These are phyloP conservation scores for Tangara arthus DNA, from an alignment of 2,797 vertebrate species.

Conservation along the genomic window DNA sequence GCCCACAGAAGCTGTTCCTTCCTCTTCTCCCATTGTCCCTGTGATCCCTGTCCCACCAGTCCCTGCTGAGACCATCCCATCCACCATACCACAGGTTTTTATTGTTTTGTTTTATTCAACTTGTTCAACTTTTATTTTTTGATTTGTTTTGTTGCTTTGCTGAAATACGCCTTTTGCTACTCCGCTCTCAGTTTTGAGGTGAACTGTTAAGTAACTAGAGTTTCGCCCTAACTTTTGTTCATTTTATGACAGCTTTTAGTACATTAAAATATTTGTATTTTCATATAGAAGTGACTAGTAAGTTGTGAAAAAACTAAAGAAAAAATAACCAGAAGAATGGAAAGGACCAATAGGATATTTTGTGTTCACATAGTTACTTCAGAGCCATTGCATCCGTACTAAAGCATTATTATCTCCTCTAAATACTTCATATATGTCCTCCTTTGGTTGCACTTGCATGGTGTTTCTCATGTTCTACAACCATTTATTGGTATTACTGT, in stretches of 20 bases:
- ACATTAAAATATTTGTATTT: not conserved
- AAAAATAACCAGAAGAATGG: not conserved
- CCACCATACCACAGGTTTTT: slow-evolving; percentile 85
- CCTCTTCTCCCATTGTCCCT: slow-evolving; percentile 90
- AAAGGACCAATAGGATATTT: not conserved
- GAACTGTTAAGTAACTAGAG: not conserved
- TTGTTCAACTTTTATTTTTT: slow-evolving; percentile 18
- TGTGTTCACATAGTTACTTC: not conserved
- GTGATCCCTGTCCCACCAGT: slow-evolving; percentile 91
- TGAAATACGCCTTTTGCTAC: slow-evolving; percentile 36
- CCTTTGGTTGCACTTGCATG: fast-evolving
- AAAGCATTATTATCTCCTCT: not conserved
- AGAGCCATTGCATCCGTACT: not conserved
- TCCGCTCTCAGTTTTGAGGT: not conserved
- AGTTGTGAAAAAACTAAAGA: not conserved
- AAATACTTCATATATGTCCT: not conserved
- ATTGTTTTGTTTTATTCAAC: slow-evolving; percentile 24
- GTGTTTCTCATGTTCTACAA: not conserved
- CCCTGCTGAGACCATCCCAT: slow-evolving; percentile 86
- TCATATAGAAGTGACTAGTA: not conserved
- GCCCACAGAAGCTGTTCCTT: slow-evolving; percentile 88
- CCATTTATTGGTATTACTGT: not conserved
- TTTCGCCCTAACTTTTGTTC: not conserved
- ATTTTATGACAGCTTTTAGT: not conserved
- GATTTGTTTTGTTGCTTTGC: slow-evolving; percentile 43